Evolutionary conservation across 2,113 vertebrate species (phyloP).

Genomic region (Datnioides undecimradiatus): DNA sequence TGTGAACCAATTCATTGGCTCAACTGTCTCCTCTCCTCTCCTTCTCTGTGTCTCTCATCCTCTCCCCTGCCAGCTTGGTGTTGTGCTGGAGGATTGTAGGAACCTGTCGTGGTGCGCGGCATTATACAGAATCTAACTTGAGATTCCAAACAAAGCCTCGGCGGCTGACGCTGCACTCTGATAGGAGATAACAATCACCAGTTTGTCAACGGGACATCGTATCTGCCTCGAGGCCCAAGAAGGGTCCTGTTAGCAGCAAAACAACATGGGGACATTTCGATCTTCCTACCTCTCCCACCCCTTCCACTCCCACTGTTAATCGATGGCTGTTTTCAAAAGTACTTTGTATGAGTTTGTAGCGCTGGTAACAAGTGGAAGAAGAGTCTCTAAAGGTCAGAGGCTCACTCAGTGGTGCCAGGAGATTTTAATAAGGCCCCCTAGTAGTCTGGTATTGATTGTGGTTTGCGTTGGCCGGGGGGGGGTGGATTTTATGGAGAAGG

Average conservation of each 20-base stretch:
- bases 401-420: conserved; percentile 51
- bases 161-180: conserved; percentile 55
- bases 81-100: conserved; percentile 58
- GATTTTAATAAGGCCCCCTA: conserved; percentile 60
- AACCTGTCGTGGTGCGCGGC: conserved; percentile 53
- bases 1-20: conserved; percentile 43
- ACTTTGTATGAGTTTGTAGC: conserved; percentile 67
- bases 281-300: conserved; percentile 36
- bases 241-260: conserved; percentile 70
- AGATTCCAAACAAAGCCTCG: conserved; percentile 68
- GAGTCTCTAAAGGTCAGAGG: conserved; percentile 72
- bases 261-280: conserved; percentile 70
- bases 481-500: conserved; percentile 55
- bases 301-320: conserved; percentile 65
- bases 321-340: conserved; percentile 75
- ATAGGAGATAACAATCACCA: conserved; percentile 76
- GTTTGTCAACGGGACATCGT: conserved; percentile 76
- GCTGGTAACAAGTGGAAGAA: conserved; percentile 54
- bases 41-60: conserved; percentile 23
- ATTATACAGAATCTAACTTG: conserved; percentile 57
- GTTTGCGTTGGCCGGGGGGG: no score
- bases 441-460: conserved; percentile 68
- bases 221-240: conserved; percentile 64
- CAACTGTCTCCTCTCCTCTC: conserved; percentile 19
- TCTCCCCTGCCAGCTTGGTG: conserved; percentile 46